Conservation (phyloP, 2,113 vertebrate genomes). For the Siniperca knerii region DNA sequence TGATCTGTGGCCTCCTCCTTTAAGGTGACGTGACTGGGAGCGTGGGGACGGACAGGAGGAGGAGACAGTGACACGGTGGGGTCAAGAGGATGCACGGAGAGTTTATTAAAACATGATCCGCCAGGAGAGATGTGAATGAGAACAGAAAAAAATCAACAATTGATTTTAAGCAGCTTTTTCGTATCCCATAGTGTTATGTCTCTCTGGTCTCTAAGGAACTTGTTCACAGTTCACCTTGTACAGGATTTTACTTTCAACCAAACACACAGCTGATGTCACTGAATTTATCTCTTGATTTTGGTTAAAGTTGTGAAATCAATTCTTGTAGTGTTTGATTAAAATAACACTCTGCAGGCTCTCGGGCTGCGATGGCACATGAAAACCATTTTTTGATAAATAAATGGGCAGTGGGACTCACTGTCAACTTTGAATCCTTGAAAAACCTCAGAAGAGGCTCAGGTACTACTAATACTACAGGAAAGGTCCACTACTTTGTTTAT, state of each 20-base stretch:
- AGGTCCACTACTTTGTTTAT: not conserved
- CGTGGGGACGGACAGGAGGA: slow-evolving; percentile 29
- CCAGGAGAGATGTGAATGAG: slow-evolving; percentile 14
- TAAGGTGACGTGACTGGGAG: slow-evolving; percentile 83
- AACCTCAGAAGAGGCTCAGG: not conserved
- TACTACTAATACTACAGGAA: not conserved
- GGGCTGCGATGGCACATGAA: no score
- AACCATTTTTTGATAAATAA: no score
- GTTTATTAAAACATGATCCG: slow-evolving; percentile 53
- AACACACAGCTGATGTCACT: not conserved
- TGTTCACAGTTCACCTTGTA: not conserved
- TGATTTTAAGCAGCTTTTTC: slow-evolving; percentile 36
- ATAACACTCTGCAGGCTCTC: not conserved
- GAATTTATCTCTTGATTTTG: not conserved
- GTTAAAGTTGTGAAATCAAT: not conserved
- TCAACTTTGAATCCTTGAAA: not conserved
- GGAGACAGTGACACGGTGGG: slow-evolving; percentile 18
- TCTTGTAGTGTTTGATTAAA: not conserved
- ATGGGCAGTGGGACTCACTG: not conserved
- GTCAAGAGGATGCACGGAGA: slow-evolving; percentile 19
- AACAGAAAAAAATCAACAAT: not conserved
- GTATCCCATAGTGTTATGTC: not conserved
- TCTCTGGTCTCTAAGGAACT: not conserved
- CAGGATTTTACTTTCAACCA: not conserved
- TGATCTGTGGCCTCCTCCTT: slow-evolving; percentile 96